Conservation (phyloP, 2,888 invertebrate genomes). For the Desoria tigrina region DNA sequence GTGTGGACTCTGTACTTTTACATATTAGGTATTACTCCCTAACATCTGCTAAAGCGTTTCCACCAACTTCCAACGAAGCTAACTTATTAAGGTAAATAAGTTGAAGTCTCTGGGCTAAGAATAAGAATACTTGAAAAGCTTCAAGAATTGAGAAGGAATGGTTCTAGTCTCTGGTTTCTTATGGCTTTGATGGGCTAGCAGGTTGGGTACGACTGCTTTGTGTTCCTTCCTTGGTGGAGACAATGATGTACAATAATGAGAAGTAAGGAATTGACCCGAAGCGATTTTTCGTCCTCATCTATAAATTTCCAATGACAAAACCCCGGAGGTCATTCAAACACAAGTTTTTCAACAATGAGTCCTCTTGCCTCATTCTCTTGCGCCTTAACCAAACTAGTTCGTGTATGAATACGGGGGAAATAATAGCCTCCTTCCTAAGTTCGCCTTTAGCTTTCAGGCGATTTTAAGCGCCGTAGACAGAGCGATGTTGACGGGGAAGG, state of each 20-base stretch:
- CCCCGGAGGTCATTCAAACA: slow-evolving; percentile 49
- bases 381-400: background rate
- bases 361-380: slow-evolving; percentile 7
- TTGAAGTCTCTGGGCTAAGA: slow-evolving; percentile 4
- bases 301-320: slow-evolving; percentile 54
- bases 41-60: too few species aligned
- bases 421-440: slow-evolving; percentile 5
- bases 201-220: too few species aligned
- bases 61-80: background rate
- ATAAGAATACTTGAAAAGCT: slow-evolving; percentile 1
- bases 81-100: slow-evolving; percentile 10
- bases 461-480: slow-evolving; percentile 1
- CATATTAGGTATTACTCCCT: too few species aligned
- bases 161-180: background rate
- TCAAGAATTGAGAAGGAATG: background rate
- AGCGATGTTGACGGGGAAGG: too few species aligned
- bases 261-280: slow-evolving; percentile 42
- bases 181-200: background rate
- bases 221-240: slow-evolving; percentile 14
- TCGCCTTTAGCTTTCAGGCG: slow-evolving; percentile 1
- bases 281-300: slow-evolving; percentile 51
- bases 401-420: slow-evolving; percentile 10
- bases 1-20: too few species aligned
- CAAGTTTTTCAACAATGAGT: slow-evolving; percentile 50
- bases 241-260: slow-evolving; percentile 31